Evolutionary conservation across 2,888 invertebrate genomes (phyloP), one percentile per base, ranked within the genome.

Genomic region (Rhagonycha fulva): DNA sequence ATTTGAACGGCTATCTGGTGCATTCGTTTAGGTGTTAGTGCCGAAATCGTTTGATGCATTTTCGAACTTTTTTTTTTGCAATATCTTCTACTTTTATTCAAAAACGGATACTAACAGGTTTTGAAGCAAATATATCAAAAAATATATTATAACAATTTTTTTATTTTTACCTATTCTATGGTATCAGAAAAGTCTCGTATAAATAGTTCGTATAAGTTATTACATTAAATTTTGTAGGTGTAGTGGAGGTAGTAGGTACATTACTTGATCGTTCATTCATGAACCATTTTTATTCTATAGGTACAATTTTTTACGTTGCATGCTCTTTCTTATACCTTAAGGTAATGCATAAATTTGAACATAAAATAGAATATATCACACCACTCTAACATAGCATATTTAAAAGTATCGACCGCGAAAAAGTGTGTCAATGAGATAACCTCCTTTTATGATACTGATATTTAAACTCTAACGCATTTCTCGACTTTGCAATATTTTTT

Each of bases 381-480:
- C 62, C 30, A 71, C 63, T 71, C 28, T 14, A 71, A 71, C 71
- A 19, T 66, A 66, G 63, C 63, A 66, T 66, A 74, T 76, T 77
- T 74, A 77, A 77, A 77, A 77, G 77, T 72, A 77, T 77, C 78
- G 82, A 81, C 82, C 82, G 82, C 82, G 82, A 82, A 82, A 82
- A 82, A 82, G 82, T 82, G 73, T 82, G 82, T 82, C 82, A 82
- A 82, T 82, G 82, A 81, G 82, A 82, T 82, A 82, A 80, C 82
- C 82, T 82, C 82, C 80, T 82, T 82, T 78, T 73, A 68, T 72
- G 73, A 75, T 79, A 76, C 78, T 80, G 78, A 79, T 77, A 76
- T 78, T 78, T 76, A 78, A 81, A 80, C 78, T 78, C 77, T 80
- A 79, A 79, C 77, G 74, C 68, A 72, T 74, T 76, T 76, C 63